A percentile compares a stretch with the other conserved stretches of the same genome.
These are phyloP conservation scores for Drosophila monieri DNA, from an alignment of 2,888 invertebrate genomes.

Conservation along the genomic window DNA sequence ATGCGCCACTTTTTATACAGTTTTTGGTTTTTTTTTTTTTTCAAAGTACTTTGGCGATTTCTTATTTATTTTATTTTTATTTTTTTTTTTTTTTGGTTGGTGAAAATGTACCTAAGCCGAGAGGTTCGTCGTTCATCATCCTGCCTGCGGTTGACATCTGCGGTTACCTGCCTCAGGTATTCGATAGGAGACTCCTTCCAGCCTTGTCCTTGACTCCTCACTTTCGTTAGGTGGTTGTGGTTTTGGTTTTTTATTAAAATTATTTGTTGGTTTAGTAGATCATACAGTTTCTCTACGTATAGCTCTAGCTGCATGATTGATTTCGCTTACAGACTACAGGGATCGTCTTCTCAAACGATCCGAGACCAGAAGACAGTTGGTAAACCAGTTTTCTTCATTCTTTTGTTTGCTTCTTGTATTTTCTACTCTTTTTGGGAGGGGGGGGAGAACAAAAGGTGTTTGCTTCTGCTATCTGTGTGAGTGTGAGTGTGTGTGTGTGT, in stretches of 20 bases:
- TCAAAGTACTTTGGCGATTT: conserved; percentile 43
- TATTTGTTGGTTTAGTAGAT: conserved; percentile 55
- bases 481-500: conserved; percentile 22
- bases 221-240: conserved; percentile 52
- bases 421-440: conserved; percentile 15
- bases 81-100: conserved; percentile 30
- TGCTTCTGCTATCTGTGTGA: conserved; percentile 22
- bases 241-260: conserved; percentile 60
- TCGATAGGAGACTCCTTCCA: conserved; percentile 21
- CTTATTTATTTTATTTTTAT: conserved; percentile 35
- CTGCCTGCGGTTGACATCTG: conserved; percentile 33
- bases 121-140: conserved; percentile 37
- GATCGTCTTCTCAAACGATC: conserved; percentile 22
- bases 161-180: conserved; percentile 37
- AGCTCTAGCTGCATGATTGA: conserved; percentile 41
- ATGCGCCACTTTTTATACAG: conserved; percentile 66
- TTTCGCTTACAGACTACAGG: conserved; percentile 38
- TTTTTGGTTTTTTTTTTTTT: conserved; percentile 16
- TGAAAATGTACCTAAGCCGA: conserved; percentile 63
- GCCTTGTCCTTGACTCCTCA: conserved; percentile 42
- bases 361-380: conserved; percentile 57
- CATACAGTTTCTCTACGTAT: conserved; percentile 32
- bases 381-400: conserved; percentile 63
- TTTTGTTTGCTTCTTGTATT: conserved; percentile 40
- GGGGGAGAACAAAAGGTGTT: conserved; percentile 59